Percentiles rank a stretch among this genome's conserved stretches.
Evolutionary conservation across 2,888 invertebrate species (phyloP).

Genomic region (Calameuta pallipes): DNA sequence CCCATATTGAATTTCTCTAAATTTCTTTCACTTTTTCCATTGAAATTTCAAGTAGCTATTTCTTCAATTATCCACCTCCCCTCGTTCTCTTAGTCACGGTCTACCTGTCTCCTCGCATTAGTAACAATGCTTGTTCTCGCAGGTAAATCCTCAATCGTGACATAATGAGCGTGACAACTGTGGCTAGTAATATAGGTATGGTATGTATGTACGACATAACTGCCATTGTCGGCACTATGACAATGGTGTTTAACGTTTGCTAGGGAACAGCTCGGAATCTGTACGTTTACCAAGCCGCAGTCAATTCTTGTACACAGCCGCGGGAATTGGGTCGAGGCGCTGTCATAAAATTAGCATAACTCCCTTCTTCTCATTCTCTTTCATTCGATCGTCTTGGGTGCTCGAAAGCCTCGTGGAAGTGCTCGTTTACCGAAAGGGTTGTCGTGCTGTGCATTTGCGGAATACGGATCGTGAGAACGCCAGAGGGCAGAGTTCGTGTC

Average conservation of each 20-base stretch:
- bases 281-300: slow-evolving; percentile 10
- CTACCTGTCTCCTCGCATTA: slow-evolving; percentile 1
- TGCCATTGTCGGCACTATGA: neutral
- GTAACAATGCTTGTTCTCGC: slow-evolving; percentile 10
- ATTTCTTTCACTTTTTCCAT: neutral
- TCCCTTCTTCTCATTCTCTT: slow-evolving; percentile 26
- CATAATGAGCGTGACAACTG: slow-evolving; percentile 42
- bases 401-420: neutral
- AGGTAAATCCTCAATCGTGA: slow-evolving; percentile 28
- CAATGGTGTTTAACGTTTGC: slow-evolving; percentile 30
- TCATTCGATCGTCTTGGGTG: slow-evolving; percentile 1
- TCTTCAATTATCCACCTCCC: neutral
- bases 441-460: neutral
- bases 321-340: slow-evolving; percentile 48
- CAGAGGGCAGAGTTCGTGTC: neutral
- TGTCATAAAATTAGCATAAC: slow-evolving; percentile 55
- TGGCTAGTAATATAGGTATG: neutral
- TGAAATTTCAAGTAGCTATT: neutral
- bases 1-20: neutral
- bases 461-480: neutral
- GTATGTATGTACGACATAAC: neutral
- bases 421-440: neutral
- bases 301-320: slow-evolving; percentile 27
- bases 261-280: slow-evolving; percentile 38
- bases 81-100: slow-evolving; percentile 13